Evolutionary conservation across 1,140 invertebrate genomes (phyloP).

Genomic region (Platyura marginata): DNA sequence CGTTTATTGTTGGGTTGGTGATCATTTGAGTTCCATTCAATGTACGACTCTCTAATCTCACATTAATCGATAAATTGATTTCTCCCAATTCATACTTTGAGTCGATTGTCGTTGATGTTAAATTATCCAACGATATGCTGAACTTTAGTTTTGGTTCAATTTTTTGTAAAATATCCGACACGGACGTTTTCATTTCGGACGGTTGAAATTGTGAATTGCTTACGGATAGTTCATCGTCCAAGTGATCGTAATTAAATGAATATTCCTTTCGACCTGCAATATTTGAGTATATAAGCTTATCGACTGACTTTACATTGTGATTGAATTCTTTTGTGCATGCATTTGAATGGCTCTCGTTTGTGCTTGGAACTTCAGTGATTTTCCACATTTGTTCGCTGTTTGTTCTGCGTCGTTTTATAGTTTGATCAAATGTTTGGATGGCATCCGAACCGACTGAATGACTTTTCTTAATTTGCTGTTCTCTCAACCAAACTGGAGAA

Average conservation of each 20-base stretch:
- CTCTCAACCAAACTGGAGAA: constrained; percentile 19
- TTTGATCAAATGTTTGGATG: constrained; percentile 16
- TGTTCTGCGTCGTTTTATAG: constrained; percentile 23
- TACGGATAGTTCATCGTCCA: neutral
- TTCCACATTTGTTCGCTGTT: constrained; percentile 26
- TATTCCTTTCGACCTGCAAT: neutral
- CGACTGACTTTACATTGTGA: neutral
- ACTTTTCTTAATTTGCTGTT: constrained; percentile 17
- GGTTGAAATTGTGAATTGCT: no score
- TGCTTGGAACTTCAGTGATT: constrained; percentile 22
- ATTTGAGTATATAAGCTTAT: neutral
- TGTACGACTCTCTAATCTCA: no score
- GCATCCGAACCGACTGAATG: constrained; percentile 16
- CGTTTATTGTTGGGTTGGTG: no score
- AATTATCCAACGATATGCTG: no score
- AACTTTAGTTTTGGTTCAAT: no score
- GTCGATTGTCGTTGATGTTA: no score
- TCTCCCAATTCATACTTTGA: no score
- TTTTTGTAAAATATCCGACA: no score
- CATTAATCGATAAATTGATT: no score
- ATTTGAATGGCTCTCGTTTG: neutral
- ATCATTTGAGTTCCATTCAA: no score
- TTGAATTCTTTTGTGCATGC: neutral
- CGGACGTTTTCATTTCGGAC: no score
- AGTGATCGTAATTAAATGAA: neutral